Percentiles rank a stretch among this genome's conserved stretches.
These are phyloP conservation scores for Stenoptilia bipunctidactyla DNA, from an alignment of 2,888 invertebrate species.

Conservation along the genomic window DNA sequence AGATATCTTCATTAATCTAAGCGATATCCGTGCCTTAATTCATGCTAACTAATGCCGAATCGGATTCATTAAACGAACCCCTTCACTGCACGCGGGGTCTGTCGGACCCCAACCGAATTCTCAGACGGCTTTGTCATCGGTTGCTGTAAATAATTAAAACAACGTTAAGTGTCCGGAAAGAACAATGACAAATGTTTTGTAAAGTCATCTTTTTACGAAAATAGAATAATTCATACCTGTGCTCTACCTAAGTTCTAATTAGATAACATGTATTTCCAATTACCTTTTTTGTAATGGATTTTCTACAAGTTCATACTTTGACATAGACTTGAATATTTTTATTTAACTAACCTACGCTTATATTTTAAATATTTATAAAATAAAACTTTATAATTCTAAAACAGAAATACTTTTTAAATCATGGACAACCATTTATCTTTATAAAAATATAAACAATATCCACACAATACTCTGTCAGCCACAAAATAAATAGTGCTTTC, in stretches of 20 bases:
- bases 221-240: neutral
- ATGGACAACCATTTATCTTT: neutral
- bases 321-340: too few species aligned
- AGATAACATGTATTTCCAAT: too few species aligned
- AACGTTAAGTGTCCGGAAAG: neutral
- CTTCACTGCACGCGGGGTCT: slow-evolving; percentile 18
- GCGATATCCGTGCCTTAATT: slow-evolving; percentile 43
- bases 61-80: slow-evolving; percentile 36
- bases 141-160: too few species aligned
- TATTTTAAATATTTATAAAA: too few species aligned
- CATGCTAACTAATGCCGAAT: slow-evolving; percentile 54
- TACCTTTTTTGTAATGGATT: too few species aligned
- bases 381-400: too few species aligned
- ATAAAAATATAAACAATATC: neutral
- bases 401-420: too few species aligned
- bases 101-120: slow-evolving; percentile 7
- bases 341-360: too few species aligned
- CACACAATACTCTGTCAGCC: neutral
- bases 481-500: neutral
- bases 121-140: slow-evolving; percentile 1
- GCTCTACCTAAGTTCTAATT: too few species aligned
- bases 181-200: neutral
- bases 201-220: neutral
- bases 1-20: slow-evolving; percentile 47
- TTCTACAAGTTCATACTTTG: too few species aligned